Conservation (phyloP, 64 coral and sea anemone species). For the Catalaphyllia jardinei region DNA sequence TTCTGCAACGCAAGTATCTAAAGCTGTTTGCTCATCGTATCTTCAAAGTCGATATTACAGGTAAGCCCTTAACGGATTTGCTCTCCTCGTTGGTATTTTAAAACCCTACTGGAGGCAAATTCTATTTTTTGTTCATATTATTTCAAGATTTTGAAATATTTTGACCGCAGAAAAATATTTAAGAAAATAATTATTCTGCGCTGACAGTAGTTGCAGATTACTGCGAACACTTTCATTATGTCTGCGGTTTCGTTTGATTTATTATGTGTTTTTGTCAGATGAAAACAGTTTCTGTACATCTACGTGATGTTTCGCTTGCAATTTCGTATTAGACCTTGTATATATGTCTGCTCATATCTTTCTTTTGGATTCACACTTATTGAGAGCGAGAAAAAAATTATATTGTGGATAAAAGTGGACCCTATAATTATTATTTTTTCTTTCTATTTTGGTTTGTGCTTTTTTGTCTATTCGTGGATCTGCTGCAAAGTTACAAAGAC, state of each 20-base stretch:
- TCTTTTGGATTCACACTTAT: not conserved
- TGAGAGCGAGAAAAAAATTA: not conserved
- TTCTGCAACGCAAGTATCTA: constrained; percentile 95
- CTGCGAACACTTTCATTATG: not conserved
- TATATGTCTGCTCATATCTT: not conserved
- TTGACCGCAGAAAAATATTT: not conserved
- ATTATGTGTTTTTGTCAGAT: not conserved
- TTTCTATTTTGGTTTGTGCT: not conserved
- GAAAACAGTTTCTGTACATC: not conserved
- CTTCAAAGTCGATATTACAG: constrained; percentile 98
- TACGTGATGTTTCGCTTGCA: constrained; percentile 19
- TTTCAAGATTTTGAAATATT: not conserved
- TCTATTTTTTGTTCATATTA: not conserved
- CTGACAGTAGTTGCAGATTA: not conserved
- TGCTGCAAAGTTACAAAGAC: too few species aligned
- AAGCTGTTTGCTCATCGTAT: constrained; percentile 96
- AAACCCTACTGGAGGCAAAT: not conserved
- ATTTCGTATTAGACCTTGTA: not conserved
- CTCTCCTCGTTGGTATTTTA: not conserved
- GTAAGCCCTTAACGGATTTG: constrained; percentile 30
- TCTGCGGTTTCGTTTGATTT: constrained; percentile 26
- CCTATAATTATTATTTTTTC: too few species aligned
- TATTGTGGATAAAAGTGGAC: too few species aligned
- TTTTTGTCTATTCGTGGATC: not conserved
- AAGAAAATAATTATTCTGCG: not conserved